These are phyloP conservation scores for Sycobia sp. DNA, from an alignment of 1,140 invertebrate genomes.

Conservation along the genomic window DNA sequence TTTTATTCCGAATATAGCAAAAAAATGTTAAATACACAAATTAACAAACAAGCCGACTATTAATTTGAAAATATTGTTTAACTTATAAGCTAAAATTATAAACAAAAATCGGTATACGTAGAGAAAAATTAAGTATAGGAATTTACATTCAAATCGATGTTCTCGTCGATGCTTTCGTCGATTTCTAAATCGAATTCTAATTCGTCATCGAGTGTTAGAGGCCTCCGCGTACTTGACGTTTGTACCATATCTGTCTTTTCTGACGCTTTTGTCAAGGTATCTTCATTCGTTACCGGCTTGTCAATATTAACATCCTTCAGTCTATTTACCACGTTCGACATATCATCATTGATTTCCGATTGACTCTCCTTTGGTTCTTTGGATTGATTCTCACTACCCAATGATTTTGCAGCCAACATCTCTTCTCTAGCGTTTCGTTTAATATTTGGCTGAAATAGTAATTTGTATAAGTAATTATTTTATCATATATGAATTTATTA, in stretches of 20 bases:
- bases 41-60: too few relatives aligned
- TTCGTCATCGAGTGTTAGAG: constrained; percentile 49
- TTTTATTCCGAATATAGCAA: too few relatives aligned
- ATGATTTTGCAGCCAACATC: constrained; percentile 66
- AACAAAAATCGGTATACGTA: too few relatives aligned
- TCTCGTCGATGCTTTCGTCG: constrained; percentile 71
- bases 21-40: too few relatives aligned
- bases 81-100: too few relatives aligned
- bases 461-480: too few relatives aligned
- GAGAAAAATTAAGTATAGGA: too few relatives aligned
- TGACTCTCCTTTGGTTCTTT: background rate
- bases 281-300: constrained; percentile 25
- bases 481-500: too few relatives aligned
- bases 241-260: background rate
- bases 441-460: constrained; percentile 69
- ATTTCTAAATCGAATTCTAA: constrained; percentile 69
- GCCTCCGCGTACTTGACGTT: constrained; percentile 46
- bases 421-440: constrained; percentile 78
- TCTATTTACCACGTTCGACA: constrained; percentile 36
- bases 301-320: constrained; percentile 45
- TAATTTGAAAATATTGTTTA: too few relatives aligned
- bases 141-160: constrained; percentile 69
- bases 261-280: constrained; percentile 29
- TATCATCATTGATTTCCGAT: constrained; percentile 4
- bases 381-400: background rate